phyloP scores from a whole-genome alignment of 2,113 vertebrate species.

The Muntiacus reevesi region DNA sequence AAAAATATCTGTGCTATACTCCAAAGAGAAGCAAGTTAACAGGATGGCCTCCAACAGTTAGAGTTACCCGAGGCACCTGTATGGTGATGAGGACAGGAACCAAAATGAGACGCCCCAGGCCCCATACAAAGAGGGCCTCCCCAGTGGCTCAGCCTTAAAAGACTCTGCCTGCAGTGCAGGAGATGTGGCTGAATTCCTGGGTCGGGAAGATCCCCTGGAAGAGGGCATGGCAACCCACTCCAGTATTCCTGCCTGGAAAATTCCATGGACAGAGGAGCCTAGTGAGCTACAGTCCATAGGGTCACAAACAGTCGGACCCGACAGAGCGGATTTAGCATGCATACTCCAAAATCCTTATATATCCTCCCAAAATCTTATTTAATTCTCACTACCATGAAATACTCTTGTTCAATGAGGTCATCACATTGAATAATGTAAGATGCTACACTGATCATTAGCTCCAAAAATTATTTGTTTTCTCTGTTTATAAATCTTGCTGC shows the following conservation, averaged over 20 bases:
- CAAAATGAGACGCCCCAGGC: background rate
- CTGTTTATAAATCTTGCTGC: background rate
- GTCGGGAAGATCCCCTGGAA: background rate
- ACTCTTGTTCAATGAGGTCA: background rate
- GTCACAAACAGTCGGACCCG: fast-evolving
- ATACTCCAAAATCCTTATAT: background rate
- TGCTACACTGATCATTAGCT: background rate
- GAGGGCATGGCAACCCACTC: background rate
- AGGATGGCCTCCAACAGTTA: background rate
- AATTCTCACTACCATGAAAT: background rate
- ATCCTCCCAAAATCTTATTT: background rate
- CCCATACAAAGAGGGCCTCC: background rate
- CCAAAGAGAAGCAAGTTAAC: background rate
- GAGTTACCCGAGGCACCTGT: background rate
- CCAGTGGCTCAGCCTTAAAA: background rate
- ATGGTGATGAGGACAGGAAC: background rate
- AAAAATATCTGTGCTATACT: background rate
- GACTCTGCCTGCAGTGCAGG: background rate
- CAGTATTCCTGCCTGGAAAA: background rate
- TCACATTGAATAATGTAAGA: background rate
- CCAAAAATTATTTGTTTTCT: background rate
- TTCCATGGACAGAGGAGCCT: background rate
- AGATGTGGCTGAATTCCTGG: background rate
- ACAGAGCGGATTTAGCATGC: background rate
- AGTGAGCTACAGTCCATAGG: background rate